phyloP scores from a whole-genome alignment of 2,113 vertebrate genomes.

The Sceloporus tristichus region DNA sequence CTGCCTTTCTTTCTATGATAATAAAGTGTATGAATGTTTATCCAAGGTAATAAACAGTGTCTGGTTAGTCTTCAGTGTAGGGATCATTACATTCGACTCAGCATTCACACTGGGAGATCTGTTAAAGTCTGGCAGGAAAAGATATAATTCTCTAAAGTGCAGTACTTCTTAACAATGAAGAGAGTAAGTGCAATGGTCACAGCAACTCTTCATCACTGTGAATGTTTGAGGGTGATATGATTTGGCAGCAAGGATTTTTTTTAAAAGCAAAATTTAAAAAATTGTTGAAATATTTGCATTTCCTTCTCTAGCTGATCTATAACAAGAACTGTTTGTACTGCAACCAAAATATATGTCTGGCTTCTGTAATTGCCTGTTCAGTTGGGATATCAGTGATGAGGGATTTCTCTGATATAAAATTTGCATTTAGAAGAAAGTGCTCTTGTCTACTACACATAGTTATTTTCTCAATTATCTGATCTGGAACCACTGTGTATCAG shows the following conservation, averaged over 20 bases:
- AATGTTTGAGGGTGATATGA: neutral
- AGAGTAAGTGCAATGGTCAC: neutral
- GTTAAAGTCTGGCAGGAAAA: neutral
- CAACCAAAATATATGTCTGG: neutral
- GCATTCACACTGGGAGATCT: neutral
- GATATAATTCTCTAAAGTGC: constrained; percentile 12
- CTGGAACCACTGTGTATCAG: neutral
- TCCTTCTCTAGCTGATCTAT: neutral
- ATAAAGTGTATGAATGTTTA: constrained; percentile 20
- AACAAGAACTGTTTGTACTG: constrained; percentile 1
- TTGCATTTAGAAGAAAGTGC: neutral
- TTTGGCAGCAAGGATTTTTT: neutral
- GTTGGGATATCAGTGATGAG: neutral
- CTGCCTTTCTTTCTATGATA: neutral
- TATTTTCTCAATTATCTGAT: neutral
- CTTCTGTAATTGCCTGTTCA: neutral
- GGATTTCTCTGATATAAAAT: constrained; percentile 9
- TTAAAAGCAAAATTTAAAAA: too few relatives aligned
- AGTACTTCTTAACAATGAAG: constrained; percentile 1
- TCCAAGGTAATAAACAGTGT: neutral
- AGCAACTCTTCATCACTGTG: neutral
- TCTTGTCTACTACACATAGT: neutral
- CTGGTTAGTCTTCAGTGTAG: neutral
- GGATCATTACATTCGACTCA: neutral
- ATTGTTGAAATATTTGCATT: neutral